Base-by-base conservation (phyloP, 1,140 invertebrate species). In the Apis cerana region DNA sequence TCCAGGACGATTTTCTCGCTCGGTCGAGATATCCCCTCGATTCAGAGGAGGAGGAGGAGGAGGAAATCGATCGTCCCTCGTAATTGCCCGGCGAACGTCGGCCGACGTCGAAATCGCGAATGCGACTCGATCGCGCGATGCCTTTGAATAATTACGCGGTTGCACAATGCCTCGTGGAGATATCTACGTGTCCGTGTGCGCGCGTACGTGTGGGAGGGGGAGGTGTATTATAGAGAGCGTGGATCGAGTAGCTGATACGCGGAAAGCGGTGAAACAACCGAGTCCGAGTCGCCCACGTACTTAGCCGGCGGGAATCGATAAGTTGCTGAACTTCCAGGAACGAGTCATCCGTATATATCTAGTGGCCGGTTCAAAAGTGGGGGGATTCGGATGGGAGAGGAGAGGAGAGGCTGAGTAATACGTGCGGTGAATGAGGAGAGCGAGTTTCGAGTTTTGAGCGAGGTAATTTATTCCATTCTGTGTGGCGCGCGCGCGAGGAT, bases 111-210 rank as follows among this genome's bases (percentile, higher is more conserved):
- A 33, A 27, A 64, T 64, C 62, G 23, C 27, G 15, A 64, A 64
- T 27, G 23, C 62, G 54, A 43, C 33, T 50, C 21, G 65, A 58
- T 59, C 56, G 77, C 67, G 68, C 79, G 79, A 74, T 65, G 70
- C 70, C 43, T 75, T 65, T 80, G 79, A 80, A 80, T 80, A 80
- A 80, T 80, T 80, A 80, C 79, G 70, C 77, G 68, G 52, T 80
- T 80, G 68, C 77, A 62, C 77, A 71, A 80, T 61, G 21, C 23
- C 19, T 27, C 56, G 79, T 33, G 65, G 58, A 58, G 58, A 75
- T 75, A 33, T 23, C 8, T 17, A n/a, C 12, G 27, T 21, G 50
- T 19, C 2, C 8, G 50, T 19, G 12, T 48, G 68, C 23, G n/a
- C 15, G 68, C n/a, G n/a, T 43, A 43, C 33, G 33, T 5, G 5